Evolutionary conservation across 2,797 vertebrate genomes (phyloP).

Genomic region (Rousettus madagascariensis): DNA sequence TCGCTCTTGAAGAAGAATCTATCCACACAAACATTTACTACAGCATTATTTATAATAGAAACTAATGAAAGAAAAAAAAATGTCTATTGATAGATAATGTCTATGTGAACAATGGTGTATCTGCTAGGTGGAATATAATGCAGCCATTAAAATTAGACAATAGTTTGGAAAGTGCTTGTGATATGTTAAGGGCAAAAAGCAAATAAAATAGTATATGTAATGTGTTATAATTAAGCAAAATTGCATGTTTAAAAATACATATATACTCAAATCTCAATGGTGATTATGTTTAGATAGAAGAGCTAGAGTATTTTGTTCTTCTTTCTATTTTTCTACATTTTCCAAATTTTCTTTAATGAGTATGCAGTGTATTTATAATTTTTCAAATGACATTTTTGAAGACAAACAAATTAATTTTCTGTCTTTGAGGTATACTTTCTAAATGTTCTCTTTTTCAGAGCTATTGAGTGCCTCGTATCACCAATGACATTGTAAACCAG

Average conservation of each 20-base stretch:
- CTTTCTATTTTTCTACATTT: neutral
- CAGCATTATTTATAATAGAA: slow-evolving; percentile 18
- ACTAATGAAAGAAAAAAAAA: neutral
- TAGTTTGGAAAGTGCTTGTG: neutral
- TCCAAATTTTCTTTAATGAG: neutral
- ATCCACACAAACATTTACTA: neutral
- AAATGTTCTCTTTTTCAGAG: neutral
- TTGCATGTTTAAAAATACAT: neutral
- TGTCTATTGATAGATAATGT: neutral
- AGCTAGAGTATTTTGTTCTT: neutral
- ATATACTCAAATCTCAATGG: neutral
- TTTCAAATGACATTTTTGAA: neutral
- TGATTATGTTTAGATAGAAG: neutral
- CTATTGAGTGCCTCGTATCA: neutral
- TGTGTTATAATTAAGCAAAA: neutral
- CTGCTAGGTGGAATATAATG: neutral
- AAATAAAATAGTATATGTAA: neutral
- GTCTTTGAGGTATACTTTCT: neutral
- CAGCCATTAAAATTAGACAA: neutral
- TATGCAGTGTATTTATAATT: neutral
- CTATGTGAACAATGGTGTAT: neutral
- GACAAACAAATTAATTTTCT: neutral
- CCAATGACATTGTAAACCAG: neutral
- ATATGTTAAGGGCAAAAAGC: neutral
- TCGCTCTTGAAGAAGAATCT: neutral